phyloP scores from a whole-genome alignment of 2,888 invertebrate species.

The Fragum fragum region DNA sequence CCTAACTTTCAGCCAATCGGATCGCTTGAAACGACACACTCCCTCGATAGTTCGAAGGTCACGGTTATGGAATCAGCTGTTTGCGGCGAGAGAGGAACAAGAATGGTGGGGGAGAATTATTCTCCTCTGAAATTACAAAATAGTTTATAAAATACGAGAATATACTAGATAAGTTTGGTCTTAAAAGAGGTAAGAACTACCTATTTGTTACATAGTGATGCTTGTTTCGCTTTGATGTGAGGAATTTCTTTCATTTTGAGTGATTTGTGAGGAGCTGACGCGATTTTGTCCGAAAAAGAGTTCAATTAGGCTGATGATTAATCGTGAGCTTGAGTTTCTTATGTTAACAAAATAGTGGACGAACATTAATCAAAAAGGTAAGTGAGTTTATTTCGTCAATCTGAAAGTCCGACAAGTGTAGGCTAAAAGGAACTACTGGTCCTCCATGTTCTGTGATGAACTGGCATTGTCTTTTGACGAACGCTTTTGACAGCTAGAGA shows the following conservation, averaged over 20 bases:
- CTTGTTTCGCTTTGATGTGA: neutral
- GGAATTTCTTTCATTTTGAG: neutral
- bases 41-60: slow-evolving; percentile 64
- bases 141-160: neutral
- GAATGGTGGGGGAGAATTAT: slow-evolving; percentile 36
- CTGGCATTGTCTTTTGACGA: too few species aligned
- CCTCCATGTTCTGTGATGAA: too few species aligned
- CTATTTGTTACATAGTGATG: neutral
- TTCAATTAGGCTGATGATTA: slow-evolving; percentile 21
- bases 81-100: slow-evolving; percentile 58
- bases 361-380: neutral
- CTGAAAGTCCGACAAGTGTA: too few species aligned
- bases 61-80: slow-evolving; percentile 67
- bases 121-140: slow-evolving; percentile 9
- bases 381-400: too few species aligned
- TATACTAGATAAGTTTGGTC: neutral
- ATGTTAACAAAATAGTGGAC: neutral
- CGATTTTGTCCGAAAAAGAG: slow-evolving; percentile 38
- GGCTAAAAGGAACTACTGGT: too few species aligned
- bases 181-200: neutral
- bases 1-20: slow-evolving; percentile 61
- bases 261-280: neutral
- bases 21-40: slow-evolving; percentile 52
- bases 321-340: neutral
- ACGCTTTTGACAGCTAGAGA: too few species aligned